Evolutionary conservation across 1,140 invertebrate species (phyloP).

Genomic region (Microplitis demolitor): DNA sequence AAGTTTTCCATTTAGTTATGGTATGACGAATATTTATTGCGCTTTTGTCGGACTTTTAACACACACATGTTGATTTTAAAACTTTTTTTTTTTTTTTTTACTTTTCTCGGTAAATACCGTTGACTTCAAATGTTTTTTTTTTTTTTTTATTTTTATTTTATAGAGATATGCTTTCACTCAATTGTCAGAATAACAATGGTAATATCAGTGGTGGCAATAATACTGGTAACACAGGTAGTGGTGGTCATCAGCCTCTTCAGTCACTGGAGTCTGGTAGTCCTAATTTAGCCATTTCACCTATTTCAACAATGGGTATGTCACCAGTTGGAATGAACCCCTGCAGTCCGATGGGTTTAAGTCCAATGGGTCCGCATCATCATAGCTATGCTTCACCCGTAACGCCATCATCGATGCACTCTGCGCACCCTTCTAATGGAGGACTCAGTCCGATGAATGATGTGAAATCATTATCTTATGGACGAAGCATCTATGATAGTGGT

Average conservation of each 20-base stretch:
- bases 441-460: constrained; percentile 56
- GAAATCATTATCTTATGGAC: constrained; percentile 52
- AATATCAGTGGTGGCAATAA: constrained; percentile 31
- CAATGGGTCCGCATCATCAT: constrained; percentile 53
- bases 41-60: background rate
- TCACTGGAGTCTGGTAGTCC: constrained; percentile 51
- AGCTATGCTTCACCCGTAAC: constrained; percentile 54
- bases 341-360: constrained; percentile 53
- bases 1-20: constrained; percentile 9
- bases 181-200: constrained; percentile 39
- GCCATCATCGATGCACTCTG: constrained; percentile 50
- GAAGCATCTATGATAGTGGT: constrained; percentile 54
- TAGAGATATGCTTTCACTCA: constrained; percentile 50
- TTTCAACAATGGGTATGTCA: constrained; percentile 57
- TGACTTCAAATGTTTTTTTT: background rate
- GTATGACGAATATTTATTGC: constrained; percentile 2
- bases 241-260: constrained; percentile 47
- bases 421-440: constrained; percentile 49
- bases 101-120: background rate
- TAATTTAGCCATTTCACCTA: constrained; percentile 49
- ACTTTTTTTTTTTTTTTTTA: background rate
- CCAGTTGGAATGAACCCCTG: constrained; percentile 53
- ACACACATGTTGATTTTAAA: constrained; percentile 4
- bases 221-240: constrained; percentile 26
- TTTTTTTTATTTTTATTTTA: constrained; percentile 14